Evolutionary conservation across 2,797 vertebrate genomes (phyloP).

Genomic region (Diceros bicornis): DNA sequence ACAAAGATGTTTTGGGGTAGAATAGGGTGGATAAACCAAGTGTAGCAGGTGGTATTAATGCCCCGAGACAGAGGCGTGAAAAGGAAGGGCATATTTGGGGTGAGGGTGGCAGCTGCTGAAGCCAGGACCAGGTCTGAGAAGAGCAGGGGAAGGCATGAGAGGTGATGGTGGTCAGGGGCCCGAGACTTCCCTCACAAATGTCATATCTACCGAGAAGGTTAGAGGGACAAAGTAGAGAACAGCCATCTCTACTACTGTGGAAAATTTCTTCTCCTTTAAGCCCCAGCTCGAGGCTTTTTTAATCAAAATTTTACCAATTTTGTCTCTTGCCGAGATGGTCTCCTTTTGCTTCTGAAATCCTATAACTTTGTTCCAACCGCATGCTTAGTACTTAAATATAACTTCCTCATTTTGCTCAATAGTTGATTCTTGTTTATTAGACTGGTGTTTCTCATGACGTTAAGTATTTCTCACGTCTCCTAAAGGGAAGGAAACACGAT

Average conservation of each 20-base stretch:
- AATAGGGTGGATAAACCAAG: background rate
- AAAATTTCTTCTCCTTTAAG: background rate
- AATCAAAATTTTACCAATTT: background rate
- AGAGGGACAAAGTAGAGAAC: background rate
- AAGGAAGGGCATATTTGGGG: background rate
- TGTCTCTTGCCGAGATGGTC: background rate
- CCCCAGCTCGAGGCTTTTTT: background rate
- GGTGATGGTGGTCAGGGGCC: background rate
- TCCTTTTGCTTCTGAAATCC: background rate
- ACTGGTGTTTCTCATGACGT: background rate
- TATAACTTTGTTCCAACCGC: background rate
- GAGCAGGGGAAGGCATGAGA: background rate
- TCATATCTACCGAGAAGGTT: background rate
- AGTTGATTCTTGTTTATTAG: rapidly evolving
- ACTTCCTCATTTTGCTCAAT: background rate
- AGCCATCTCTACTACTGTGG: background rate
- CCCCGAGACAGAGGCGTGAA: background rate
- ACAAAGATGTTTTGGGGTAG: background rate
- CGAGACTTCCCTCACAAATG: background rate
- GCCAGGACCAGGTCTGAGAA: background rate
- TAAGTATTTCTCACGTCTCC: background rate
- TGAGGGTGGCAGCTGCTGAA: background rate
- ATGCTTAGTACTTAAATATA: background rate
- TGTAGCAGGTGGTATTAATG: background rate
- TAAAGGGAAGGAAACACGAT: background rate